Evolutionary conservation across 1,140 invertebrate species (phyloP), one percentile per base, ranked within the genome.

Genomic region (Drosophila gunungcola): DNA sequence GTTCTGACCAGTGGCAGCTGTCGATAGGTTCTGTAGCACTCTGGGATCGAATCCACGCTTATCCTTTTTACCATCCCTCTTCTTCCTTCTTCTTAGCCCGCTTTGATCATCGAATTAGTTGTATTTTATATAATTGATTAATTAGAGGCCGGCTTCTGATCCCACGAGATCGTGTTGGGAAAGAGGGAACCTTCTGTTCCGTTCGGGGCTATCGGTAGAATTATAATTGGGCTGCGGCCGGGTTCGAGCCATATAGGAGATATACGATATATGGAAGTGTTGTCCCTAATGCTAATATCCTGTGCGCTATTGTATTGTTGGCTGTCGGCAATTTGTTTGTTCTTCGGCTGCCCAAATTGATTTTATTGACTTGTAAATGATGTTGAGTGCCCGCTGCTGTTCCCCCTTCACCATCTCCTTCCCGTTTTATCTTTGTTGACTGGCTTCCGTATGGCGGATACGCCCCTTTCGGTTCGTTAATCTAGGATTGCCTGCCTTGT

Each of bases 71-170:
- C 6, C 25, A 45, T 56, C 57, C 70, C 52, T 64, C 38, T 62
- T 13, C 6, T 43, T 43, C 21, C 29, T 7, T 39, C 43, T 39
- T 41, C 25, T 38, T n/a, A 32, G 48, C 11, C 34, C 13, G 29
- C 41, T 34, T 4, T 57, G 57, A 64, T 77, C 62, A 64, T 46
- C 72, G 55, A 55, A 88, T 88, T 83, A 79, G 84, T 89, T 89
- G 76, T 52, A 55, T 75, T 83, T 89, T 85, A 85, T 88, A 72
- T 91, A 91, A 91, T 91, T 91, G 90, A 91, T 91, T 91, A 91
- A 91, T 91, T 91, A 91, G 73, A 91, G 83, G 89, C 60, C 84
- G 89, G 84, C 77, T 62, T 80, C 75, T 82, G 57, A 51, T 46
- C 27, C 27, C 49, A 9, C 3, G 48, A 34, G 56, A 43, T 52